Base-by-base conservation (phyloP, 2,113 vertebrate genomes). In the Phyllostomus hastatus region DNA sequence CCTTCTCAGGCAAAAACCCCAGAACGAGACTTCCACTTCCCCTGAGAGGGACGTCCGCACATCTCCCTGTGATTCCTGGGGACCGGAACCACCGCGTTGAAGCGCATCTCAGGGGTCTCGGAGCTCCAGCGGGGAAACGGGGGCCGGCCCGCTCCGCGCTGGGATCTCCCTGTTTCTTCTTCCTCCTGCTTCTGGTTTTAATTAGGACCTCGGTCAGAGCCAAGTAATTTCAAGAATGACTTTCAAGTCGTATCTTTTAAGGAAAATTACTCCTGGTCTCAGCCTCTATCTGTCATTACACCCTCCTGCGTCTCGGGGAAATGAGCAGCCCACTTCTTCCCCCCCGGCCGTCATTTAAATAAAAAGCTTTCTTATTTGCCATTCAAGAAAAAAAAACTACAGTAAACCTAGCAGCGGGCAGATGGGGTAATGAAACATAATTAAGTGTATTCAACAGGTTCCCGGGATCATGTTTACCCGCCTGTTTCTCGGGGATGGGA, bases 311-410 rank as follows among this genome's bases (percentile, higher is more conserved):
- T 97, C 97, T 96, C 97, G 94, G 98, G 95, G 97, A 98, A 98
- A 98, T 98, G 97, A 98, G 98, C 98, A 98, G 98, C 95, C 97
- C 97, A 97, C 98, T 83, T 98, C 97, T 98, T 97, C 38, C 38
- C 94, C 90, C 93, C 96, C 69, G 26, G 96, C 97, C 98, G 97
- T 96, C 97, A 98, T 94, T 97, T 97, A 97, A 97, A 98, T 98
- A 98, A 98, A 98, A 98, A 85, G 91, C 95, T 86, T 98, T 97
- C 98, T 98, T 97, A 97, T 97, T 97, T 96, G 73, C 96, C 81
- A 92, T 97, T 97, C 96, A 97, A 97, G 97, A 95, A 97, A 57
- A 57, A 57, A 57, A 98, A 97, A 97, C 96, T 95, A 96, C 95
- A 96, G 97, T 97, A 96, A 98, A 88, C 92, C 70, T 86, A 98